phyloP scores from a whole-genome alignment of 2,113 vertebrate genomes.

The Scytalopus superciliaris region DNA sequence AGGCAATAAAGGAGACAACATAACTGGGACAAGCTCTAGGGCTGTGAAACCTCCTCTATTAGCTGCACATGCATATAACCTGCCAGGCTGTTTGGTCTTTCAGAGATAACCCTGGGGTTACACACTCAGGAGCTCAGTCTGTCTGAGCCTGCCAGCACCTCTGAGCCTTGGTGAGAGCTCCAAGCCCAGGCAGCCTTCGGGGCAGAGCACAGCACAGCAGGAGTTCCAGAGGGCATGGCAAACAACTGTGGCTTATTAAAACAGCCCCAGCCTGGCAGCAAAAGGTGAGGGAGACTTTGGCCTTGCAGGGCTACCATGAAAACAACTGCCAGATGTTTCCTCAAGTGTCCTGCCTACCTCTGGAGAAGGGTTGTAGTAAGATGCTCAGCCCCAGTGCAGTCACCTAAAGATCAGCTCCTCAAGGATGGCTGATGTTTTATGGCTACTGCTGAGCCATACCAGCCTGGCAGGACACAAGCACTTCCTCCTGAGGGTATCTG shows the following conservation, averaged over 20 bases:
- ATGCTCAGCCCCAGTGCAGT: background rate
- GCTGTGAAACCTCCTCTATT: background rate
- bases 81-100: background rate
- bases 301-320: background rate
- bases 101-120: background rate
- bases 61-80: background rate
- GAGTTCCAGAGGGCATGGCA: background rate
- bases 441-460: background rate
- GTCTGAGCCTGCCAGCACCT: background rate
- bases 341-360: background rate
- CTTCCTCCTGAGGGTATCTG: background rate
- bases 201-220: background rate
- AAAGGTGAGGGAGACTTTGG: background rate
- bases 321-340: background rate
- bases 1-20: background rate
- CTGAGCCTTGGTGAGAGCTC: background rate
- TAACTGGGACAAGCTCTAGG: background rate
- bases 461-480: background rate
- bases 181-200: background rate
- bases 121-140: background rate
- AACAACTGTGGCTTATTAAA: background rate
- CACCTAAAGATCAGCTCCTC: accelerated
- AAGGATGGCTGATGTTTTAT: background rate
- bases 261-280: background rate
- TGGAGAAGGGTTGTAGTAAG: background rate